These are phyloP conservation scores for Echinarachnius parma DNA, from an alignment of 53 echinoderm and acorn worm species.

Conservation along the genomic window DNA sequence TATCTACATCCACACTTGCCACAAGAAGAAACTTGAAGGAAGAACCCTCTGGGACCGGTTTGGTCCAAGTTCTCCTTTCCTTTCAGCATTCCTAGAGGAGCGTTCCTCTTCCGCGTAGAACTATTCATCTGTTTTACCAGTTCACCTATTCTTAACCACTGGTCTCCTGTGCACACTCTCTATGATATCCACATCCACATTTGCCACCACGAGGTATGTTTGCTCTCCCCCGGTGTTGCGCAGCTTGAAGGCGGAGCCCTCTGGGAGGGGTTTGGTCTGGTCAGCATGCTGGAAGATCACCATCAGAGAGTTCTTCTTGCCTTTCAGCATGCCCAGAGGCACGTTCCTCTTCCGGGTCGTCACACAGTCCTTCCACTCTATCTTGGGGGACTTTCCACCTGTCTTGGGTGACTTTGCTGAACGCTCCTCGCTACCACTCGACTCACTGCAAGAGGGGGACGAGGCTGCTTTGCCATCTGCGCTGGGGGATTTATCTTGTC, in stretches of 20 bases:
- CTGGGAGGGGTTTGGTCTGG: conserved; percentile 17
- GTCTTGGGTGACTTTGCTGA: not conserved
- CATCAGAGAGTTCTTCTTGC: conserved; percentile 30
- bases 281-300: conserved; percentile 30
- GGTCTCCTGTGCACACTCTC: not conserved
- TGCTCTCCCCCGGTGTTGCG: conserved; percentile 18
- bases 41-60: conserved; percentile 28
- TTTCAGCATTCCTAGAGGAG: conserved; percentile 29
- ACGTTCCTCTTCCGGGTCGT: conserved; percentile 18
- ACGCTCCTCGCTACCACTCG: too few species aligned
- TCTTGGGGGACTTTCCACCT: not conserved
- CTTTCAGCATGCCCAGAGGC: conserved; percentile 27
- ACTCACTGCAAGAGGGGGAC: too few species aligned
- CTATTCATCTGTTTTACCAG: not conserved
- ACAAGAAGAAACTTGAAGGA: conserved; percentile 19
- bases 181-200: conserved; percentile 29
- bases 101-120: not conserved
- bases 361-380: not conserved
- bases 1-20: conserved; percentile 29
- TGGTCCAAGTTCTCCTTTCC: conserved; percentile 17
- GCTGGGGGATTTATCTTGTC: too few species aligned
- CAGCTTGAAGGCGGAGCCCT: conserved; percentile 25
- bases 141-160: conserved; percentile 13
- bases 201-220: conserved; percentile 17
- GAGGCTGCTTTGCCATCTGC: too few species aligned